Base-by-base conservation (phyloP, 2,113 vertebrate genomes). In the Nanorana parkeri region DNA sequence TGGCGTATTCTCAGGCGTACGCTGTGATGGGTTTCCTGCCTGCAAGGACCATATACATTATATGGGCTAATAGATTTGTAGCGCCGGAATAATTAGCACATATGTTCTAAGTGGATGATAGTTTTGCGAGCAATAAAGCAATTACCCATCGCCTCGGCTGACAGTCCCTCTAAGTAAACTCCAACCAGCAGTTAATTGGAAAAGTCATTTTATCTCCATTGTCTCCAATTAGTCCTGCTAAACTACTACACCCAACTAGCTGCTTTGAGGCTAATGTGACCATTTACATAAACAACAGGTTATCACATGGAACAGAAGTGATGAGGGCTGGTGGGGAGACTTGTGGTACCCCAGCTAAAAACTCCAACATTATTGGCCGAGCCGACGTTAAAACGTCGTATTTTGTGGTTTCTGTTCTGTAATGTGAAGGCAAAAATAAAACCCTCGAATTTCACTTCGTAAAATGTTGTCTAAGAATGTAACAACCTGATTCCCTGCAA, bases 101-200 rank as follows among this genome's bases (percentile, higher is more conserved):
- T 95, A 91, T 94, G 92, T 95, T 95, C 94, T 94, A 95, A 97
- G 96, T 94, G 95, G 94, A 96, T 94, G 94, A 94, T 94, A 95
- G 96, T 95, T 97, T 95, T 95, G 94, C 94, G 94, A 95, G 95
- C 95, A 96, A 96, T 98, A 97, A 98, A 98, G 94, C 95, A 95
- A 96, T 96, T 96, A 96, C 92, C 94, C 93, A 93, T 94, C 92
- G 91, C 90, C 93, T 89, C 90, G 94, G 93, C 91, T 96, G 96
- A 95, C 96, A 96, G 93, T 93, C 95, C 89, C 89, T 94, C 93
- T 91, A 93, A 96, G 92, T 95, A 95, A 93, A 94, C 92, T 93
- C 92, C 91, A 95, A 94, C 94, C 92, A 95, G 94, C 94, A 95
- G 91, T 92, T 97, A 96, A 97, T 96, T 97, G 93, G 94, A 92